These are phyloP conservation scores for Vanessa atalanta DNA, from an alignment of 1,140 invertebrate genomes.

Conservation along the genomic window DNA sequence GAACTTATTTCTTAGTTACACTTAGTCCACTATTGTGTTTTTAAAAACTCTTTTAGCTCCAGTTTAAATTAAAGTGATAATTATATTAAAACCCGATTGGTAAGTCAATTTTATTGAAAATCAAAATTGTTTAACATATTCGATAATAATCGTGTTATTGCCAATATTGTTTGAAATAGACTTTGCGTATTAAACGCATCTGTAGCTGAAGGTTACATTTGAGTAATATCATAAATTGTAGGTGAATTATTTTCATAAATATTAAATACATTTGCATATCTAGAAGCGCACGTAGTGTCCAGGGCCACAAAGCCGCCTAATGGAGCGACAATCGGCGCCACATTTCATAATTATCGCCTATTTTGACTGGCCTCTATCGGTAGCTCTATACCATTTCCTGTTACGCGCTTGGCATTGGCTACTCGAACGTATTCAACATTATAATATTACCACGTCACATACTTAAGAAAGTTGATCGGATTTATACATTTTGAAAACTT, in stretches of 20 bases:
- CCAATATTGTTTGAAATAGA: neutral
- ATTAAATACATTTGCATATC: slow-evolving; percentile 67
- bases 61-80: neutral
- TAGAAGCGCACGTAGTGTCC: slow-evolving; percentile 55
- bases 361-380: slow-evolving; percentile 75
- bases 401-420: slow-evolving; percentile 48
- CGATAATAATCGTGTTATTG: slow-evolving; percentile 2
- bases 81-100: neutral
- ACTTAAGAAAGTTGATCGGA: neutral
- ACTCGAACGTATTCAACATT: slow-evolving; percentile 16
- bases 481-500: neutral
- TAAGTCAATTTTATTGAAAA: neutral
- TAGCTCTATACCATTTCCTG: slow-evolving; percentile 48
- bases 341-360: slow-evolving; percentile 80
- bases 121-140: neutral
- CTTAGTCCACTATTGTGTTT: slow-evolving; percentile 7
- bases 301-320: slow-evolving; percentile 70
- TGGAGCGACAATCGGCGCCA: slow-evolving; percentile 74
- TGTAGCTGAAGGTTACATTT: slow-evolving; percentile 4
- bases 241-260: slow-evolving; percentile 48
- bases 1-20: slow-evolving; percentile 32
- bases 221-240: slow-evolving; percentile 29
- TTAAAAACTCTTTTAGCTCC: too few species aligned
- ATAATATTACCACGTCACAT: neutral
- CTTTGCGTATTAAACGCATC: neutral